A percentile compares a stretch with the other conserved stretches of the same genome.
These are phyloP conservation scores for Alca torda DNA, from an alignment of 2,797 vertebrate species.

Conservation along the genomic window DNA sequence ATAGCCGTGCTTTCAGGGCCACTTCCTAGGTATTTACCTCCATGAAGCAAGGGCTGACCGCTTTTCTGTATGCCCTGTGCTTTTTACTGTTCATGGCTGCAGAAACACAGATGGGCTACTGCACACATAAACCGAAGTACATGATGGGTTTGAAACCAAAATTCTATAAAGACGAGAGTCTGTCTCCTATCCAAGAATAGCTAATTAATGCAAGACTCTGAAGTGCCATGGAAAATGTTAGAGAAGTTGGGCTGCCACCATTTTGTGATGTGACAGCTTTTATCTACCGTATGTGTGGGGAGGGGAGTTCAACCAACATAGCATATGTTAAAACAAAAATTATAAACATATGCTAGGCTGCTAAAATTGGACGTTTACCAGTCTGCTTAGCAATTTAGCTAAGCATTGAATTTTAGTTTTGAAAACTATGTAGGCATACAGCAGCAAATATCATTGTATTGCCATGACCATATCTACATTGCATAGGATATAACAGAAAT, in stretches of 20 bases:
- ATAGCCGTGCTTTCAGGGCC: accelerated
- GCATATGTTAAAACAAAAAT: constrained; percentile 71
- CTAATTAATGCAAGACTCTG: constrained; percentile 58
- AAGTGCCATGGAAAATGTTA: constrained; percentile 62
- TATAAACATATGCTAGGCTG: constrained; percentile 67
- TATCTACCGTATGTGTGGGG: constrained; percentile 61
- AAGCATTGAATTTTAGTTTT: constrained; percentile 61
- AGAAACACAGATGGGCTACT: constrained; percentile 49
- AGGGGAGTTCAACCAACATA: constrained; percentile 63
- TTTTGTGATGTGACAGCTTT: constrained; percentile 68
- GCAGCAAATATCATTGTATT: constrained; percentile 54
- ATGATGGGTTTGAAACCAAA: constrained; percentile 9
- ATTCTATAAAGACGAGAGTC: constrained; percentile 48
- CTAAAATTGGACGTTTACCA: constrained; percentile 72
- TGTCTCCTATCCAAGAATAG: constrained; percentile 61
- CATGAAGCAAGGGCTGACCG: background rate
- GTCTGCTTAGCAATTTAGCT: constrained; percentile 59
- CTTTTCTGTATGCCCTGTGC: background rate
- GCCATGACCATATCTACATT: background rate
- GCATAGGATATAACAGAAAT: background rate
- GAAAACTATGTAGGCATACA: constrained; percentile 51
- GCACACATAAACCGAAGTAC: constrained; percentile 33
- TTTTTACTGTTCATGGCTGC: background rate
- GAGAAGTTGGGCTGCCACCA: constrained; percentile 63
- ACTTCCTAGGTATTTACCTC: background rate